These are phyloP conservation scores for Drosophila punjabiensis DNA, from an alignment of 1,140 invertebrate species.

Conservation along the genomic window DNA sequence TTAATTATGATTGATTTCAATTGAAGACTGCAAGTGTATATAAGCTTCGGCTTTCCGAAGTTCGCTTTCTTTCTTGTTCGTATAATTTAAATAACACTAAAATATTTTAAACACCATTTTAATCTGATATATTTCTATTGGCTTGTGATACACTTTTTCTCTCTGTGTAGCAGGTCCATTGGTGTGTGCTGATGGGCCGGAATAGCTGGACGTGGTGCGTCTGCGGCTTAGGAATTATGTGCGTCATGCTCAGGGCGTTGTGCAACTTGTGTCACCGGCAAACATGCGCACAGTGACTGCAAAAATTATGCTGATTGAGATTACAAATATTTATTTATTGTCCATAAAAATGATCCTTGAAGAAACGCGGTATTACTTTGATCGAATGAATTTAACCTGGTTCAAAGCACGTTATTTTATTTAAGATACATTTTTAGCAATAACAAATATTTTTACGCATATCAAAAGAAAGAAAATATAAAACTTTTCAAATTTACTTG, in stretches of 20 bases:
- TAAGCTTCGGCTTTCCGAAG: too few species aligned
- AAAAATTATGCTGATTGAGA: neutral
- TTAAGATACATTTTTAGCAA: neutral
- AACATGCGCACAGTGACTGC: conserved; percentile 19
- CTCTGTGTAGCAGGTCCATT: neutral
- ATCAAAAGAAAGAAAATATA: too few species aligned
- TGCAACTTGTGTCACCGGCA: conserved; percentile 49
- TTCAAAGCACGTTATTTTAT: too few species aligned
- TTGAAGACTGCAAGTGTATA: too few species aligned
- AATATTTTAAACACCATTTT: neutral
- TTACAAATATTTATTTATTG: neutral
- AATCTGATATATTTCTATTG: neutral
- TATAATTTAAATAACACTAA: too few species aligned
- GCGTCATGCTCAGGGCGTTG: conserved; percentile 58
- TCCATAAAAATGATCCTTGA: neutral
- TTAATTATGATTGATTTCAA: too few species aligned
- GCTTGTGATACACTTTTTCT: neutral
- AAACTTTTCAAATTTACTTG: rapidly evolving
- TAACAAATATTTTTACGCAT: too few species aligned
- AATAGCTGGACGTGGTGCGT: conserved; percentile 33
- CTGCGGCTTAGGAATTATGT: conserved; percentile 71
- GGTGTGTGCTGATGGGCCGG: conserved; percentile 8
- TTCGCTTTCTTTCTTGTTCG: too few species aligned
- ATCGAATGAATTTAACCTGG: too few species aligned
- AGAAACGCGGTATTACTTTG: neutral